Percentiles rank a stretch among this genome's conserved stretches.
Evolutionary conservation across 1,140 invertebrate genomes (phyloP).

Genomic region (Parasteatoda tepidariorum): DNA sequence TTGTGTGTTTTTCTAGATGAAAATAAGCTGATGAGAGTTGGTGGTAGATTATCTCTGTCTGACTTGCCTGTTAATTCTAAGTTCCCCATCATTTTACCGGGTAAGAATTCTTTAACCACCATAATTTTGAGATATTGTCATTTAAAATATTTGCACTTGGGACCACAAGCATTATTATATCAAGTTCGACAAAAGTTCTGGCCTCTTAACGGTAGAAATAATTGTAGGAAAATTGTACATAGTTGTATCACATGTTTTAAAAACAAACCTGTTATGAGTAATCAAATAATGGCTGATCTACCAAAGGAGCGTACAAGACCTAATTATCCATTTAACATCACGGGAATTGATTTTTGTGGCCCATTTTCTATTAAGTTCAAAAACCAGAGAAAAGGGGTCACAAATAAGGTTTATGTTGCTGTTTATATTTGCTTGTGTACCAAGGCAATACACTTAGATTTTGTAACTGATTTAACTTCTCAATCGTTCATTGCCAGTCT

Average conservation of each 20-base stretch:
- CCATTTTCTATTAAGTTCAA: conserved; percentile 14
- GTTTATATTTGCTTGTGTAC: conserved; percentile 19
- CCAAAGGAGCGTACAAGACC: background rate
- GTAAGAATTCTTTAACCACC: background rate
- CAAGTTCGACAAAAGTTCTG: conserved; percentile 27
- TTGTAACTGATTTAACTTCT: conserved; percentile 66
- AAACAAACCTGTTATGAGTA: background rate
- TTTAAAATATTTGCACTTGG: conserved; percentile 10
- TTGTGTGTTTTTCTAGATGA: conserved; percentile 66
- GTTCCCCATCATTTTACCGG: conserved; percentile 5
- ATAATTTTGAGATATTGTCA: conserved; percentile 11
- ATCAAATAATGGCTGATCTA: conserved; percentile 19
- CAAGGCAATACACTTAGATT: conserved; percentile 25
- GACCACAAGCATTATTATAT: background rate
- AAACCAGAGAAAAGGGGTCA: conserved; percentile 61
- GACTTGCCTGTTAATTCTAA: background rate
- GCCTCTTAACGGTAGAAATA: conserved; percentile 1
- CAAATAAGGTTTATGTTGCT: conserved; percentile 65
- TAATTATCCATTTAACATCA: background rate
- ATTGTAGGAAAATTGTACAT: background rate
- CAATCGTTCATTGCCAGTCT: conserved; percentile 65
- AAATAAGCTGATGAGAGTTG: conserved; percentile 64
- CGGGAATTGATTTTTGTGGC: conserved; percentile 15
- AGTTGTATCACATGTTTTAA: conserved; percentile 11
- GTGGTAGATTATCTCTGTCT: background rate